Evolutionary conservation across 2,797 vertebrate species (phyloP), one percentile per base, ranked within the genome.

Genomic region (Phoebastria nigripes): DNA sequence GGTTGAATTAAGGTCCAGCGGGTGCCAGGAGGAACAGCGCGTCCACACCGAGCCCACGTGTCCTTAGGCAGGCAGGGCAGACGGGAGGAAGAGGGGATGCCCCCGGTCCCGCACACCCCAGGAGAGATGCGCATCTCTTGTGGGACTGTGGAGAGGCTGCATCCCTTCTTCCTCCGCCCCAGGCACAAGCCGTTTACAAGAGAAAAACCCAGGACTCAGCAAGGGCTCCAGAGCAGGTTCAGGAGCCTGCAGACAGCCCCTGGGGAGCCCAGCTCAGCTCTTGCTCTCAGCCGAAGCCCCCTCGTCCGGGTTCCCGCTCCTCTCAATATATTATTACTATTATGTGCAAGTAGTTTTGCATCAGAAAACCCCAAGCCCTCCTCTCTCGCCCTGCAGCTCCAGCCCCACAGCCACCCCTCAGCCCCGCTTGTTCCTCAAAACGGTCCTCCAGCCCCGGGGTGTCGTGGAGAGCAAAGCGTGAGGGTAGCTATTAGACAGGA

Each of bases 301-400:
- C 47, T 31, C 3, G 1, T 26, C 74, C 46, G 4, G 24, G 25
- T 46, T 44, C 96, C 96, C 1, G 15, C 82, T 82, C 86, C 94
- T 65, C 86, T 73, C 90, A 95, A 96, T 94, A 96, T 94, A 96
- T 94, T 97, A 95, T 88, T 18, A 58, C 93, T 62, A 71, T 85
- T 42, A 62, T 76, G 94, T 92, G 83, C 93, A 90, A 93, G 91
- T 93, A 42, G 61, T 55, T 76, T 62, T 91, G 82, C 83, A 51
- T 89, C 39, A 37, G 62, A 69, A 29, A 21, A 33, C 56, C 52
- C 90, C 8, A 3, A 73, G 54, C 83, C 46, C 54, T 63, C 58
- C 65, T 55, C 90, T 69, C 82, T 62, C 39, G 7, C 79, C 73
- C 70, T 19, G 54, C 82, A 63, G 82, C 76, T 91, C 35, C 87